phyloP scores from a whole-genome alignment of 2,113 vertebrate genomes.

The Callithrix jacchus region DNA sequence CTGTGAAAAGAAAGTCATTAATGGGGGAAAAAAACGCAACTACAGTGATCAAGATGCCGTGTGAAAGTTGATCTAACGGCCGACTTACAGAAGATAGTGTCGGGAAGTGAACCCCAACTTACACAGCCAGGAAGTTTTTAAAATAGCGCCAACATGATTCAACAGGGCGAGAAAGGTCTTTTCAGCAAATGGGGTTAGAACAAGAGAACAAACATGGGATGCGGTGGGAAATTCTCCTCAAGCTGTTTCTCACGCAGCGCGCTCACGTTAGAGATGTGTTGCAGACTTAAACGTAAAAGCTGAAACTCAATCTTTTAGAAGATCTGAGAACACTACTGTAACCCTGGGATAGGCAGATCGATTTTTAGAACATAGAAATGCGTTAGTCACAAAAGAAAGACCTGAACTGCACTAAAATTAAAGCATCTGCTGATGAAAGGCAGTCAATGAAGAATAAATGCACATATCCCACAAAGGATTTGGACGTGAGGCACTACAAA shows the following conservation, averaged over 20 bases:
- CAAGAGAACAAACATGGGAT: not conserved
- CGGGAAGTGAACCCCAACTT: not conserved
- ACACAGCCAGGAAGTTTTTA: not conserved
- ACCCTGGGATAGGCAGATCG: too few relatives aligned
- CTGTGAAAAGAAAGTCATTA: too few relatives aligned
- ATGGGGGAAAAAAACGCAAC: too few relatives aligned
- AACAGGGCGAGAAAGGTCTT: not conserved
- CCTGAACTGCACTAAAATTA: not conserved
- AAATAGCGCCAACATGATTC: not conserved
- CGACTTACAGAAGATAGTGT: not conserved
- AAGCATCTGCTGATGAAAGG: not conserved
- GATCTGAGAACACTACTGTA: too few relatives aligned
- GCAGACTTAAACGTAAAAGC: not conserved
- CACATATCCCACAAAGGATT: not conserved
- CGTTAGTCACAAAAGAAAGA: not conserved
- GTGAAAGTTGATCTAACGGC: too few relatives aligned
- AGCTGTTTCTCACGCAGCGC: not conserved
- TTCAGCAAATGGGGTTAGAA: too few relatives aligned
- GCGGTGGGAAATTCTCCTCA: too few relatives aligned
- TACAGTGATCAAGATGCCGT: too few relatives aligned
- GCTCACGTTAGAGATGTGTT: not conserved
- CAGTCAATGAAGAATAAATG: not conserved
- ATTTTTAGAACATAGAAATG: not conserved
- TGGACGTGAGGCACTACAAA: not conserved
- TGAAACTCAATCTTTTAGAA: not conserved